Percentiles rank a stretch among this genome's conserved stretches.
These are phyloP conservation scores for Cyclura pinguis DNA, from an alignment of 2,797 vertebrate species.

Conservation along the genomic window DNA sequence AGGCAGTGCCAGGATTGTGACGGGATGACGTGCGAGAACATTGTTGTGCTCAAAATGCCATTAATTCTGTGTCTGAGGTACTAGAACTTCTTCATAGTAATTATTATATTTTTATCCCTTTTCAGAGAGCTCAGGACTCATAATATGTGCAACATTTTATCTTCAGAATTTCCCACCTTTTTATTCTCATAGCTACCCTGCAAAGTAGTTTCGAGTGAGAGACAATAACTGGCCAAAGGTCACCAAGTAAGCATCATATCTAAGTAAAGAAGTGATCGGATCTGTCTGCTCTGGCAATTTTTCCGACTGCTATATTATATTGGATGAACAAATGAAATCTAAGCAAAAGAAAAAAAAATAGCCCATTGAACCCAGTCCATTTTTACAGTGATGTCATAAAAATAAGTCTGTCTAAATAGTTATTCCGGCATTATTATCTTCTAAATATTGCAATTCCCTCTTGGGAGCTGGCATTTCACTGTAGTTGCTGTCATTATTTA, in stretches of 20 bases:
- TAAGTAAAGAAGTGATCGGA: not conserved
- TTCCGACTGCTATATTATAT: not conserved
- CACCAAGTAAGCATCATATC: not conserved
- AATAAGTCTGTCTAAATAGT: not conserved
- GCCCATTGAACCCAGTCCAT: not conserved
- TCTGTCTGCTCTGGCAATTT: not conserved
- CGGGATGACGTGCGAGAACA: too few species aligned
- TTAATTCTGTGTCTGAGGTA: not conserved
- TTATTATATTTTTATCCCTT: not conserved
- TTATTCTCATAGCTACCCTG: not conserved
- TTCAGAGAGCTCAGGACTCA: not conserved
- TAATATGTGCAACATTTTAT: not conserved
- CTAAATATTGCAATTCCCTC: not conserved
- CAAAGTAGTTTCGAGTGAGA: not conserved
- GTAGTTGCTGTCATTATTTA: not conserved
- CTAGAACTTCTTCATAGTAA: not conserved
- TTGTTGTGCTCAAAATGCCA: too few species aligned
- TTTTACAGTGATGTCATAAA: not conserved
- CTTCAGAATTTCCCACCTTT: not conserved
- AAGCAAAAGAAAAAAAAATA: not conserved
- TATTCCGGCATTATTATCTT: not conserved
- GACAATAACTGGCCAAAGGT: not conserved
- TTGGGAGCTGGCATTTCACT: conserved; percentile 9
- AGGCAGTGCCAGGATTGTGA: too few species aligned
- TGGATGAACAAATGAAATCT: not conserved